Base-by-base conservation (phyloP, 2,113 vertebrate genomes). In the Laticauda laticaudata region DNA sequence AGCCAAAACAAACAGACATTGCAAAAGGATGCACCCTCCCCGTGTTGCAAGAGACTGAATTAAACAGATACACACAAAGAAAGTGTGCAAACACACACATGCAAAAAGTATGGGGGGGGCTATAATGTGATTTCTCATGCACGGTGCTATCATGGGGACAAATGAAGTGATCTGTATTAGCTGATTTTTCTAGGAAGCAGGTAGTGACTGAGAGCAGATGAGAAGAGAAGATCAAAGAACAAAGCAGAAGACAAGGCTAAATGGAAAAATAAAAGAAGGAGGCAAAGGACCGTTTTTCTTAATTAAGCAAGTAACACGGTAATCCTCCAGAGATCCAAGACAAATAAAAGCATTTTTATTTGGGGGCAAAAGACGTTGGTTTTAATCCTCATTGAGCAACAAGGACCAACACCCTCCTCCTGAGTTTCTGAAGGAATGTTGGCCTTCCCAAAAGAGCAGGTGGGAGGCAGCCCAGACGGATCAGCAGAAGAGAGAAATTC, bases 1-100 rank as follows among this genome's bases (percentile, higher is more conserved):
- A 91, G 95, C 96, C 97, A 97, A 97, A 95, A 90, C 96, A 97
- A 98, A 97, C 96, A 98, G 94, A n/a, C 5, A 0, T 23, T 0
- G 11, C 2, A 1, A 2, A 2, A 90, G 97, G 95, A 89, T 81
- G 89, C 45, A 3, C 88, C 86, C 93, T 95, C 39, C 92, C 96
- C 94, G 56, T 7, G 54, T 95, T 95, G 94, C 92, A 94, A 95
- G 92, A 94, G 95, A 95, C 93, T 92, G 93, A 95, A 51, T 9
- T 39, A 5, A 81, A 18, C 14, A 90, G 45, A 26, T 34, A 29
- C 18, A 64, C 21, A n/a, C 8, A 64, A 48, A 53, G 24, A 9
- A 24, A 34, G 43, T 18, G 86, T 8, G 59, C 5, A 51, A 57
- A 43, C 23, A 45, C 34, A 48, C 4, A 54, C 2, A 81, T 29